Evolutionary conservation across 2,888 invertebrate genomes (phyloP).

Genomic region (Aproaerema taeniolella): DNA sequence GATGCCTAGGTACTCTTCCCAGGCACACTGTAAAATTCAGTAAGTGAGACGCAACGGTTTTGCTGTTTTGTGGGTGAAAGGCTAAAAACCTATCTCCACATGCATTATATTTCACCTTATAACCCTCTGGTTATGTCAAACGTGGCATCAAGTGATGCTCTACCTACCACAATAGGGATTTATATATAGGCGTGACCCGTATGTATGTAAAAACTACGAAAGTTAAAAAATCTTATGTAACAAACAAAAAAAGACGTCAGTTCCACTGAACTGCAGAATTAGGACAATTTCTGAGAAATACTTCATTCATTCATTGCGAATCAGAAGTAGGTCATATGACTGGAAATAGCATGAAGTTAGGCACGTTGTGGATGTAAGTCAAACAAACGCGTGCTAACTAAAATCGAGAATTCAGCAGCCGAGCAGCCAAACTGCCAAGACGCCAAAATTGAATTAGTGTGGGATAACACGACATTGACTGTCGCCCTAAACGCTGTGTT

Average conservation of each 20-base stretch:
- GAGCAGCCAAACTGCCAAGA: slow-evolving; percentile 10
- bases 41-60: too few relatives aligned
- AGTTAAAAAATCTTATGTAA: not conserved
- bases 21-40: too few relatives aligned
- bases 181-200: too few relatives aligned
- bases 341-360: slow-evolving; percentile 16
- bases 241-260: not conserved
- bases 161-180: too few relatives aligned
- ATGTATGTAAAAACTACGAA: too few relatives aligned
- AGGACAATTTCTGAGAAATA: slow-evolving; percentile 20
- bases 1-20: too few relatives aligned
- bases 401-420: slow-evolving; percentile 4
- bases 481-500: slow-evolving; percentile 7
- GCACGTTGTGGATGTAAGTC: slow-evolving; percentile 14
- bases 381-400: slow-evolving; percentile 13
- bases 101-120: too few relatives aligned
- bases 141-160: too few relatives aligned
- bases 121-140: too few relatives aligned
- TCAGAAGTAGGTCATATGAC: slow-evolving; percentile 17
- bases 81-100: too few relatives aligned
- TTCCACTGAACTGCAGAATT: not conserved
- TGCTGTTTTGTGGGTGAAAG: too few relatives aligned
- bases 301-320: slow-evolving; percentile 23
- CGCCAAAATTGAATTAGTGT: slow-evolving; percentile 10
- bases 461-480: slow-evolving; percentile 7